These are phyloP conservation scores for Calycopis cecrops DNA, from an alignment of 1,140 invertebrate genomes.

Conservation along the genomic window DNA sequence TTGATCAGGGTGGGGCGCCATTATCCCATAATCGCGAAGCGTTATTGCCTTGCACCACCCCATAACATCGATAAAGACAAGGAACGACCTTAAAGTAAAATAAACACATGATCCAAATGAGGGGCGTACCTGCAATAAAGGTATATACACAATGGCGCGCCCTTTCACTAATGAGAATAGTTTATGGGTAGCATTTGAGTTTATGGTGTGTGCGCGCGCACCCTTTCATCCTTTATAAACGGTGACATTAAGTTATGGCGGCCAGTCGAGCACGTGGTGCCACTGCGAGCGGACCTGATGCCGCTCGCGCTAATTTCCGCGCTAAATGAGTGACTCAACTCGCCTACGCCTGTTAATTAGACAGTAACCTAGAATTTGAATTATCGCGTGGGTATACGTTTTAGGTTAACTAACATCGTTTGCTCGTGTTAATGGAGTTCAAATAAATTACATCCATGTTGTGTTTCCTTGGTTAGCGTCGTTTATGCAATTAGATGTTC, in stretches of 20 bases:
- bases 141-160: slow-evolving; percentile 59
- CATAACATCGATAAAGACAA: slow-evolving; percentile 50
- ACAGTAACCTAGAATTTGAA: slow-evolving; percentile 56
- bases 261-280: slow-evolving; percentile 52
- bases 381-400: slow-evolving; percentile 45
- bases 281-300: slow-evolving; percentile 20
- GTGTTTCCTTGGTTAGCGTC: slow-evolving; percentile 20
- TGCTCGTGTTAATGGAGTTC: slow-evolving; percentile 39
- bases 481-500: slow-evolving; percentile 9
- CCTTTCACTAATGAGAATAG: slow-evolving; percentile 67
- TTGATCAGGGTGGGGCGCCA: slow-evolving; percentile 53
- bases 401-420: slow-evolving; percentile 39
- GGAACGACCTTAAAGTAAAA: slow-evolving; percentile 64
- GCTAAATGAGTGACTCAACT: slow-evolving; percentile 53
- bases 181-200: slow-evolving; percentile 65
- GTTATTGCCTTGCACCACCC: slow-evolving; percentile 30
- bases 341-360: slow-evolving; percentile 58
- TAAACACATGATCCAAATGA: slow-evolving; percentile 68
- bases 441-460: slow-evolving; percentile 37
- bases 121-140: slow-evolving; percentile 60
- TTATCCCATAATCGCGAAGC: slow-evolving; percentile 48
- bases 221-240: slow-evolving; percentile 54
- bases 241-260: slow-evolving; percentile 34
- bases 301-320: slow-evolving; percentile 2
- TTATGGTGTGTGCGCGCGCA: slow-evolving; percentile 67